phyloP scores from a whole-genome alignment of 2,113 vertebrate genomes.

The Hippoglossus stenolepis region DNA sequence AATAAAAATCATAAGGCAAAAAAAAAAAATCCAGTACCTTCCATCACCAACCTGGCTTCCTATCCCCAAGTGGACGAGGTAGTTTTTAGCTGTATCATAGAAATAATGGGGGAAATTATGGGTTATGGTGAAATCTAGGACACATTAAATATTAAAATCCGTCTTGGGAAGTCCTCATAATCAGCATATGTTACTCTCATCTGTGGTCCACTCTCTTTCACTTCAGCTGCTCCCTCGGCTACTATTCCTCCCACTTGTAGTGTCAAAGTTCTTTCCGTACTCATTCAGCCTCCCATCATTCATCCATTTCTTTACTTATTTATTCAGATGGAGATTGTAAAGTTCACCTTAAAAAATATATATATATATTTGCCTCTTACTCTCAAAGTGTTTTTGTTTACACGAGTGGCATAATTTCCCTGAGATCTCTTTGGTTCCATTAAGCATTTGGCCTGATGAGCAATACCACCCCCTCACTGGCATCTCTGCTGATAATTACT shows the following conservation, averaged over 20 bases:
- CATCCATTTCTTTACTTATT: conserved; percentile 47
- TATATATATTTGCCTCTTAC: not conserved
- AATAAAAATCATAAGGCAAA: not conserved
- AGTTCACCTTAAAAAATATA: conserved; percentile 31
- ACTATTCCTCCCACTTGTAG: conserved; percentile 47
- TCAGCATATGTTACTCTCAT: conserved; percentile 81
- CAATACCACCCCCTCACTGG: conserved; percentile 44
- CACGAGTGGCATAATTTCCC: conserved; percentile 44
- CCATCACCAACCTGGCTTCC: not conserved
- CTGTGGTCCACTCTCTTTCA: conserved; percentile 43
- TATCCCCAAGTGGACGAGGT: not conserved
- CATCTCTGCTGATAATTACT: conserved; percentile 51
- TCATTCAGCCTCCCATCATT: conserved; percentile 28
- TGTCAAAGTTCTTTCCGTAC: conserved; percentile 42
- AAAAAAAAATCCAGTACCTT: not conserved
- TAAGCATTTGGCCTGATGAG: conserved; percentile 54
- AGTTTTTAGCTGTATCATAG: conserved; percentile 6
- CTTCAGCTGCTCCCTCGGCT: conserved; percentile 36
- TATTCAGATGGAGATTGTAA: conserved; percentile 15
- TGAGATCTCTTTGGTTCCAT: conserved; percentile 57
- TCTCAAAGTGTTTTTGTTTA: conserved; percentile 39
- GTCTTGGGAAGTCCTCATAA: conserved; percentile 77
- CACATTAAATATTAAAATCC: conserved; percentile 83
- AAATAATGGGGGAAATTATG: conserved; percentile 14
- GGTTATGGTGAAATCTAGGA: conserved; percentile 74